A percentile compares a stretch with the other conserved stretches of the same genome.
phyloP scores from a whole-genome alignment of 2,113 vertebrate species.

The Trichomycterus rosablanca region DNA sequence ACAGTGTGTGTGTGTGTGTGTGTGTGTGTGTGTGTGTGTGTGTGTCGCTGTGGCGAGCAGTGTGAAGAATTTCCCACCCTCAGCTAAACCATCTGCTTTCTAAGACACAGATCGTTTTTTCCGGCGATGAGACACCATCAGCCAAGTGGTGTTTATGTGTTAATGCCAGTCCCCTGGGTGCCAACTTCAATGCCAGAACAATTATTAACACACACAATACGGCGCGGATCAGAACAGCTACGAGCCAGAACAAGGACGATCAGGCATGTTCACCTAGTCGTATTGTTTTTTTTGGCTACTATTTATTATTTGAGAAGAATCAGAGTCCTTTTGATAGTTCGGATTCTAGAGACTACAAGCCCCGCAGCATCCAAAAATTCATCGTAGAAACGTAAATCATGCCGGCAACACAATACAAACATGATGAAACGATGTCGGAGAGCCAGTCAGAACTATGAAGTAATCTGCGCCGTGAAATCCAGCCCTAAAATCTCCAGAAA shows the following conservation, averaged over 20 bases:
- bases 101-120: slow-evolving; percentile 56
- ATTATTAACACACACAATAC: slow-evolving; percentile 38
- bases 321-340: too few relatives aligned
- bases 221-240: slow-evolving; percentile 5
- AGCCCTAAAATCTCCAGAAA: too few relatives aligned
- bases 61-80: slow-evolving; percentile 59
- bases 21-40: slow-evolving; percentile 16
- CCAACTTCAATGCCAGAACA: slow-evolving; percentile 33
- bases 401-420: too few relatives aligned
- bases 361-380: too few relatives aligned
- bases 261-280: too few relatives aligned
- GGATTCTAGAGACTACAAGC: too few relatives aligned
- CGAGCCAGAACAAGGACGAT: background rate
- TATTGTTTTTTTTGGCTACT: too few relatives aligned
- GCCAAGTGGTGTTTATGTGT: slow-evolving; percentile 49
- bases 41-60: slow-evolving; percentile 47
- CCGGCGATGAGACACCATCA: slow-evolving; percentile 38
- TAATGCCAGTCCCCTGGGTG: slow-evolving; percentile 41
- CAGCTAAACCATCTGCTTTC: slow-evolving; percentile 67
- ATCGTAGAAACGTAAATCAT: too few relatives aligned
- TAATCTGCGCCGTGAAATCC: too few relatives aligned
- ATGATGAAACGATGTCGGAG: too few relatives aligned
- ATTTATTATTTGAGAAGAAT: too few relatives aligned
- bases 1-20: slow-evolving; percentile 25
- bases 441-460: background rate